Percentiles rank a stretch among this genome's conserved stretches.
Evolutionary conservation across 2,113 vertebrate genomes (phyloP).

Genomic region (Dicrurus megarhynchus): DNA sequence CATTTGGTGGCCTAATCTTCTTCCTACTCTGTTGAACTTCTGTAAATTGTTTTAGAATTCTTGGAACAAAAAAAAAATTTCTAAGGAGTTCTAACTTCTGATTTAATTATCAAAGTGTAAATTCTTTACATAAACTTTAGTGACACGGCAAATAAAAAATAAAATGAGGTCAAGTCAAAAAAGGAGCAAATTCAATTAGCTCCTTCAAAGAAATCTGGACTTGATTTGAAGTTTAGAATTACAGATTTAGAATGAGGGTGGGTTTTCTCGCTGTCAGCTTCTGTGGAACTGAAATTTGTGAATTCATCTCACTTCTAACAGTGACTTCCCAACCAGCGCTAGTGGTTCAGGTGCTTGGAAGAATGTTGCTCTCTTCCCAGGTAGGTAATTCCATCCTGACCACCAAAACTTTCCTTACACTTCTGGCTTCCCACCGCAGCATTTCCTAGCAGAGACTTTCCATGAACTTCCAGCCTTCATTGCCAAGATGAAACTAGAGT

Average conservation of each 20-base stretch:
- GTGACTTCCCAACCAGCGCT: neutral
- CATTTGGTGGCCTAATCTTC: slow-evolving; percentile 4
- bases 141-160: neutral
- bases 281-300: neutral
- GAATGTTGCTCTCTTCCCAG: neutral
- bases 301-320: neutral
- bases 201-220: neutral
- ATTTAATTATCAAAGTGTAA: slow-evolving; percentile 27
- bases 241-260: neutral
- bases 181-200: slow-evolving; percentile 11
- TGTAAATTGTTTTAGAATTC: slow-evolving; percentile 5
- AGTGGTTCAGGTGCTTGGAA: neutral
- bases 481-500: neutral
- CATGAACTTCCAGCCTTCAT: neutral
- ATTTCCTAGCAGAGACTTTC: neutral
- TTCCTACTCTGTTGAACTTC: neutral
- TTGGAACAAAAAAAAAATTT: neutral
- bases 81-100: neutral
- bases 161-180: neutral
- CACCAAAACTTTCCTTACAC: neutral
- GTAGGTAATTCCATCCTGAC: neutral
- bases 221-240: neutral
- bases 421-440: neutral
- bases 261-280: neutral
- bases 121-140: neutral